phyloP scores from a whole-genome alignment of 2,113 vertebrate genomes.

The Diadophis punctatus region DNA sequence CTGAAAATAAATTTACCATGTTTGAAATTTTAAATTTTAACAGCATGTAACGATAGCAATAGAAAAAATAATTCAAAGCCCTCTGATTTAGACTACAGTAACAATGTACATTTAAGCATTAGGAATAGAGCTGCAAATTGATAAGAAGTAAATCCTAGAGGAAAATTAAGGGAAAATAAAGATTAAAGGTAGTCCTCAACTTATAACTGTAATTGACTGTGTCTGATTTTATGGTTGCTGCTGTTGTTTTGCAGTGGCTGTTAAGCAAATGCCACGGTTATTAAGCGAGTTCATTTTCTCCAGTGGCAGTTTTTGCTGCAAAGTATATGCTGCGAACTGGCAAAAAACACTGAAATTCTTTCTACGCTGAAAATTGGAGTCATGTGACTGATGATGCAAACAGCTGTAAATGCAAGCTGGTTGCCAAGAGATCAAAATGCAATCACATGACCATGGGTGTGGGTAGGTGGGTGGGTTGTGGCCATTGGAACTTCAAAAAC shows the following conservation, averaged over 20 bases:
- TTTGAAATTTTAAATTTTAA: neutral
- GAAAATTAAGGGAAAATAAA: neutral
- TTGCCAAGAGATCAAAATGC: neutral
- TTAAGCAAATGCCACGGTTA: neutral
- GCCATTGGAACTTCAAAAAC: neutral
- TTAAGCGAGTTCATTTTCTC: neutral
- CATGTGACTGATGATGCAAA: neutral
- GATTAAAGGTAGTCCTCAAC: neutral
- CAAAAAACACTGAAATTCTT: neutral
- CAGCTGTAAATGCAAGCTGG: neutral
- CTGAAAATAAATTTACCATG: neutral
- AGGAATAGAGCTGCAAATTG: neutral
- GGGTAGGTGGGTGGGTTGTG: neutral
- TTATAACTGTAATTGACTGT: neutral
- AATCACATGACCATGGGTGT: neutral
- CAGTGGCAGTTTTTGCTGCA: neutral
- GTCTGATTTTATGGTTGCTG: neutral
- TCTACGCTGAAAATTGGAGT: neutral
- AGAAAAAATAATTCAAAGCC: neutral
- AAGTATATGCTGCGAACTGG: neutral
- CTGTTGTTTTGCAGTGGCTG: neutral
- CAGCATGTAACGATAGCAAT: neutral
- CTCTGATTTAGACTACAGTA: neutral
- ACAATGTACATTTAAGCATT: neutral
- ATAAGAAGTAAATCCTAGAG: neutral